Percentiles rank a stretch among this genome's conserved stretches.
These are phyloP conservation scores for Hedychridium roseum DNA, from an alignment of 2,888 invertebrate species.

Conservation along the genomic window DNA sequence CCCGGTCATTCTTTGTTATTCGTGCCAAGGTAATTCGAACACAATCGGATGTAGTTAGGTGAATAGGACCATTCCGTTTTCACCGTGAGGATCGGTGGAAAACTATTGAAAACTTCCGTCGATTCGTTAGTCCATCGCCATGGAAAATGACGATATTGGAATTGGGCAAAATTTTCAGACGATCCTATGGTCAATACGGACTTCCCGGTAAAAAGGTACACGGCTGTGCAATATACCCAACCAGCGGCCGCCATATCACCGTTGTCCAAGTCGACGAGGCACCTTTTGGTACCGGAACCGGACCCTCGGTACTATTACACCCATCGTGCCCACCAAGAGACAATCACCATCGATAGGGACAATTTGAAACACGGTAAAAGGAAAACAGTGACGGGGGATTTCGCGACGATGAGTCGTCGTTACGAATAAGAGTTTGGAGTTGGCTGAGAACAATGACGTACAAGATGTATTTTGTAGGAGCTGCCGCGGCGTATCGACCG, in stretches of 20 bases:
- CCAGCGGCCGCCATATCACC: conserved; percentile 78
- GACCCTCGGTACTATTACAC: conserved; percentile 74
- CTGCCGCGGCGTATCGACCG: conserved; percentile 68
- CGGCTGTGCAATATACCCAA: conserved; percentile 81
- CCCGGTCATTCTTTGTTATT: too few species aligned
- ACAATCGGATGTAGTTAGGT: too few species aligned
- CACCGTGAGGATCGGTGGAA: too few species aligned
- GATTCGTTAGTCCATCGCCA: too few species aligned
- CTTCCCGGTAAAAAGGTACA: conserved; percentile 79
- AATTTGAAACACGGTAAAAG: conserved; percentile 61
- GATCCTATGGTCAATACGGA: conserved; percentile 77
- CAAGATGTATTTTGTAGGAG: conserved; percentile 38
- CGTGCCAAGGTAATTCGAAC: too few species aligned
- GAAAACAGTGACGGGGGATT: too few species aligned
- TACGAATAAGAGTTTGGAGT: too few species aligned
- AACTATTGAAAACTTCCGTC: too few species aligned
- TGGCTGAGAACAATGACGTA: conserved; percentile 4
- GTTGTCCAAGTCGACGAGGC: conserved; percentile 81
- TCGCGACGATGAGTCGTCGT: too few species aligned
- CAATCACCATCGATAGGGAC: conserved; percentile 60
- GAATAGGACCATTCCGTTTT: too few species aligned
- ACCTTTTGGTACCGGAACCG: conserved; percentile 72
- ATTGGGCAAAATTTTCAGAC: conserved; percentile 63
- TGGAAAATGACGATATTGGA: too few species aligned
- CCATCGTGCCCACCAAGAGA: conserved; percentile 64